Percentiles rank a stretch among this genome's conserved stretches.
These are phyloP conservation scores for Leptopilina myrica DNA, from an alignment of 2,888 invertebrate genomes.

Conservation along the genomic window DNA sequence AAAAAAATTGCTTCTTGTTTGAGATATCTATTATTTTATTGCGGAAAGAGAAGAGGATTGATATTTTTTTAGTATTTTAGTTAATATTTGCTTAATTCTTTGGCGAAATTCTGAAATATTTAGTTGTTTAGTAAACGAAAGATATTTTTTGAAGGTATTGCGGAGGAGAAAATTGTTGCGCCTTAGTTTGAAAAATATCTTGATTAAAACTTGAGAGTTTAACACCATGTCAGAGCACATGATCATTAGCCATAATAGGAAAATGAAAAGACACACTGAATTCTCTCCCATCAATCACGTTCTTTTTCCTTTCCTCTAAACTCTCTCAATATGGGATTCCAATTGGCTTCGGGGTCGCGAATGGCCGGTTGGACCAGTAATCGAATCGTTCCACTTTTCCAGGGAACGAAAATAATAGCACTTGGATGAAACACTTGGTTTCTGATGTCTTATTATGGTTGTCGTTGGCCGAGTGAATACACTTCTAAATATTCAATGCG, in stretches of 20 bases:
- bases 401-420: conserved; percentile 38
- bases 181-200: neutral
- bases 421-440: conserved; percentile 11
- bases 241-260: conserved; percentile 25
- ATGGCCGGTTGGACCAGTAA: conserved; percentile 48
- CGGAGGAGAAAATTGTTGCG: no score
- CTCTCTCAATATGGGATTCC: conserved; percentile 46
- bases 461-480: neutral
- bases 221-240: conserved; percentile 1
- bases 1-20: neutral
- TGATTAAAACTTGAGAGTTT: conserved; percentile 28
- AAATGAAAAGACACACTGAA: conserved; percentile 8
- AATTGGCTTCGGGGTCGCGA: conserved; percentile 45
- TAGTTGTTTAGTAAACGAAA: neutral
- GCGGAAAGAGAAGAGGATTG: no score
- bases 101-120: no score
- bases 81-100: no score
- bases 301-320: conserved; percentile 16
- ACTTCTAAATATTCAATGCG: conserved; percentile 21
- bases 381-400: conserved; percentile 48
- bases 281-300: conserved; percentile 36
- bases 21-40: no score
- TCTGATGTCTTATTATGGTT: conserved; percentile 31
- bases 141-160: neutral
- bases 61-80: no score